Evolutionary conservation across 2,797 vertebrate species (phyloP), one percentile per base, ranked within the genome.

Genomic region (Knipowitschia caucasica): DNA sequence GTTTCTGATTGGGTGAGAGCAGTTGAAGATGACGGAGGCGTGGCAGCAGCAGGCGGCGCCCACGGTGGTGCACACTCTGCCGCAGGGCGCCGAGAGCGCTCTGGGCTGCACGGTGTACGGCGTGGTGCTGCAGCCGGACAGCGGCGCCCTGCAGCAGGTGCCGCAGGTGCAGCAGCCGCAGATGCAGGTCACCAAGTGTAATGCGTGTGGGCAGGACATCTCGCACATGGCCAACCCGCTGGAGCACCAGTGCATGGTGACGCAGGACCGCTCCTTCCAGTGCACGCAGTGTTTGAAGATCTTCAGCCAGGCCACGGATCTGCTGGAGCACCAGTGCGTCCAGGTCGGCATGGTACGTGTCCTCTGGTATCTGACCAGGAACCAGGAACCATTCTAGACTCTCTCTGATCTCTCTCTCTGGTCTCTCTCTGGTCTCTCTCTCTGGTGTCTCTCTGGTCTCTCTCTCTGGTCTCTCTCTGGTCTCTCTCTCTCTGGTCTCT

Each of bases 211-310:
- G 39, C 97, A 99, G 0, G 95, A 97, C 71, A 91, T 99, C 30
- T 69, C 93, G 0, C 96, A 98, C 72, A 87, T 99, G 53, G 88
- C 93, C 38, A 95, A 95, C 77, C 95, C 94, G 0, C 95, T 96
- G 0, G 96, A 98, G 78, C 97, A 99, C 77, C 96, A 98, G 86
- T 99, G 97, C 82, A 91, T 98, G 89, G 91, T 92, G 63, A 92
- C 82, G 53, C 95, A 97, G 35, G 96, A 98, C 80, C 90, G 97
- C 47, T 98, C 95, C 0, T 99, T 98, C 80, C 97, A 99, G 84
- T 99, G 97, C 77, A 97, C 97, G 0, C 97, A 98, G 89, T 99
- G 97, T 77, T 89, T 98, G 82, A 98, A 98, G 90, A 94, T 98
- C 65, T 99, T 99, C 78, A 95, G 98, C 74, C 97, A 99, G 82